phyloP scores from a whole-genome alignment of 2,113 vertebrate genomes.

The Hippocampus zosterae region DNA sequence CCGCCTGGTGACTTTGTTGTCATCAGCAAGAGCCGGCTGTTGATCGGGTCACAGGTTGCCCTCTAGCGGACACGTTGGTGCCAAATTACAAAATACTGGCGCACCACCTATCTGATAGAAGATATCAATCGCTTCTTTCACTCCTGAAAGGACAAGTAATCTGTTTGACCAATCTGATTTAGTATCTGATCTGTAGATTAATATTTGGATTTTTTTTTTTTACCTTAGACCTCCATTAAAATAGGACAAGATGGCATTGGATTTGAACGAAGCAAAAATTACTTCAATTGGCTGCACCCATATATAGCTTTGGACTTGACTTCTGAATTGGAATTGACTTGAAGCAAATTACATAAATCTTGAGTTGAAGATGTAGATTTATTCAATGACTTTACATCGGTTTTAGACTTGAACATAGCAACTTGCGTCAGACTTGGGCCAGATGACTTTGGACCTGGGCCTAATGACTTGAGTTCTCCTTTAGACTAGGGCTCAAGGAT shows the following conservation, averaged over 20 bases:
- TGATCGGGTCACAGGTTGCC: conserved; percentile 44
- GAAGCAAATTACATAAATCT: neutral
- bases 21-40: conserved; percentile 9
- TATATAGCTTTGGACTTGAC: no score
- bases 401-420: neutral
- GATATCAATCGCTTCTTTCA: neutral
- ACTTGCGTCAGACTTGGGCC: neutral
- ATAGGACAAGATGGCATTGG: neutral
- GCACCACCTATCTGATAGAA: conserved; percentile 6
- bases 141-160: neutral
- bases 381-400: neutral
- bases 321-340: no score
- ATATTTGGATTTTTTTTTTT: neutral
- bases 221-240: neutral
- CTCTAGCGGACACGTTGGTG: conserved; percentile 58
- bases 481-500: neutral
- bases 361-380: neutral
- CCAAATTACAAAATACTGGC: no score
- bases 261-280: neutral
- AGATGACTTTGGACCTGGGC: neutral
- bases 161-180: neutral
- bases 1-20: conserved; percentile 21
- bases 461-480: neutral
- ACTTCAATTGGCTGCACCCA: neutral
- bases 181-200: neutral